A percentile compares a stretch with the other conserved stretches of the same genome.
Evolutionary conservation across 2,797 vertebrate genomes (phyloP).

Genomic region (Danio jaintianensis): DNA sequence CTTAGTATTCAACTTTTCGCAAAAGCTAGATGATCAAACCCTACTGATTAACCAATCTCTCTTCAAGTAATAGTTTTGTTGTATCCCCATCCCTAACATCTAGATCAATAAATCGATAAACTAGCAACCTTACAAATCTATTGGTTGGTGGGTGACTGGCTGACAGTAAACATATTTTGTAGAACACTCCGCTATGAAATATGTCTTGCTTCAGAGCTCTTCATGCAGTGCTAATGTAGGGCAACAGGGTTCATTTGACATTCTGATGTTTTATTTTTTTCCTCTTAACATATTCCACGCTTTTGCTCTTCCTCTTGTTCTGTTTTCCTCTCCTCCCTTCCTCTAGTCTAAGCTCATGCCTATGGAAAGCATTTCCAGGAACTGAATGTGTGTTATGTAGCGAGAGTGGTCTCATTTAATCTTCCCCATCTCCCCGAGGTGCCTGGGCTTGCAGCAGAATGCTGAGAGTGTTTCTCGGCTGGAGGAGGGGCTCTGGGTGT

Average conservation of each 20-base stretch:
- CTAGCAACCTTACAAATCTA: neutral
- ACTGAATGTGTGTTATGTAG: slow-evolving; percentile 36
- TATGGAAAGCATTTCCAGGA: slow-evolving; percentile 54
- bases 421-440: slow-evolving; percentile 64
- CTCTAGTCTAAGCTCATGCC: slow-evolving; percentile 41
- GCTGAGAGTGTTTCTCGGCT: slow-evolving; percentile 60
- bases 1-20: too few species aligned
- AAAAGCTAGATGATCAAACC: too few species aligned
- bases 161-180: neutral
- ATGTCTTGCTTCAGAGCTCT: slow-evolving; percentile 5
- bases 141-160: neutral
- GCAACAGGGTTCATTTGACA: slow-evolving; percentile 47
- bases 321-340: slow-evolving; percentile 9
- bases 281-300: neutral
- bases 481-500: slow-evolving; percentile 65
- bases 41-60: too few species aligned
- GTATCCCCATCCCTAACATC: too few species aligned
- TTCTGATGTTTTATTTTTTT: neutral
- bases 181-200: neutral
- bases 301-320: slow-evolving; percentile 20
- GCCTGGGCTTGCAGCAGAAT: slow-evolving; percentile 69
- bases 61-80: too few species aligned
- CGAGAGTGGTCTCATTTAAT: slow-evolving; percentile 59
- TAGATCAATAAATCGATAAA: neutral
- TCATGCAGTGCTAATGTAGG: slow-evolving; percentile 46